phyloP scores from a whole-genome alignment of 2,888 invertebrate species.

The Ischnus inquisitorius region DNA sequence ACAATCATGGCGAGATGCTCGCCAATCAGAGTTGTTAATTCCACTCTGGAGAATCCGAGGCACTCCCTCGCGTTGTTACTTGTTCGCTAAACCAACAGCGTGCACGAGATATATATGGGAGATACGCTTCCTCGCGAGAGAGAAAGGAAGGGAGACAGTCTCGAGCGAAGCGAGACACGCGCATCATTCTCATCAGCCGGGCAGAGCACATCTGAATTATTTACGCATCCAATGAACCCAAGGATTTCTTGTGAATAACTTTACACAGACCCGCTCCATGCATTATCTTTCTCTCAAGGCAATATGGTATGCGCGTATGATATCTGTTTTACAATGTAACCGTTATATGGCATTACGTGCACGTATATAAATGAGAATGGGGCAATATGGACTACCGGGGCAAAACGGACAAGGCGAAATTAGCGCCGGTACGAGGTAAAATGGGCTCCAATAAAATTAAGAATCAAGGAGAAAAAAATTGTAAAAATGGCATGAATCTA shows the following conservation, averaged over 20 bases:
- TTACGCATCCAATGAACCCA: constrained; percentile 43
- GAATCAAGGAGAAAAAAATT: too few relatives aligned
- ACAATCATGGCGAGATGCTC: constrained; percentile 81
- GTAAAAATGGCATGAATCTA: too few relatives aligned
- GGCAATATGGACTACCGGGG: too few relatives aligned
- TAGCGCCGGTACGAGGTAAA: too few relatives aligned
- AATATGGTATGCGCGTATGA: background rate
- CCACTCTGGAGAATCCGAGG: constrained; percentile 57
- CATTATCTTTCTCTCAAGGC: background rate
- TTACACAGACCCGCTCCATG: constrained; percentile 6
- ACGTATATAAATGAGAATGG: too few relatives aligned
- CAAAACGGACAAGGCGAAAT: too few relatives aligned
- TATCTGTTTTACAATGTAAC: constrained; percentile 2
- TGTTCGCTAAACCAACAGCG: background rate
- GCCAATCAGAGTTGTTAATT: constrained; percentile 76
- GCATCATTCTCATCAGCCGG: constrained; percentile 5
- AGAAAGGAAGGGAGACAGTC: background rate
- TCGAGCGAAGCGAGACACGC: constrained; percentile 50
- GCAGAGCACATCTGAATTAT: constrained; percentile 42
- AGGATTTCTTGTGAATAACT: constrained; percentile 45
- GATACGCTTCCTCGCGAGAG: background rate
- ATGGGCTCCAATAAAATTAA: too few relatives aligned
- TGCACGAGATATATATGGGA: constrained; percentile 14
- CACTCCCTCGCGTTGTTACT: constrained; percentile 15
- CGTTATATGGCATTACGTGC: background rate